These are phyloP conservation scores for Lissocephala sabroskyi DNA, from an alignment of 2,888 invertebrate genomes.

Conservation along the genomic window DNA sequence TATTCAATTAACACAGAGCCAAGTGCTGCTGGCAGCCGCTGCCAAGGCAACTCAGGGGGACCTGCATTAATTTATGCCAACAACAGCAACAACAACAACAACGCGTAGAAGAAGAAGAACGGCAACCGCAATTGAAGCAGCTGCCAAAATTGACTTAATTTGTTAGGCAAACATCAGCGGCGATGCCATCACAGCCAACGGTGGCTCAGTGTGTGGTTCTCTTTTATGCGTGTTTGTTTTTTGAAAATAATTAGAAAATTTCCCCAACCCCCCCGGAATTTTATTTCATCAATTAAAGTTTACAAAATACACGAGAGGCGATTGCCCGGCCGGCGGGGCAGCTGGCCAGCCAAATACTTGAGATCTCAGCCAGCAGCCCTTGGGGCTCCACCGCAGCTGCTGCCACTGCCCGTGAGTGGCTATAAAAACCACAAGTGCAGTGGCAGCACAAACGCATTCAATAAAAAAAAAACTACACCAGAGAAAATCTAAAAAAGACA, in stretches of 20 bases:
- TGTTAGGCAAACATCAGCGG: constrained; percentile 32
- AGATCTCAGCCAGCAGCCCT: background rate
- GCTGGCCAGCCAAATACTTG: background rate
- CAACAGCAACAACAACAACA: constrained; percentile 18
- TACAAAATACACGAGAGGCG: too few relatives aligned
- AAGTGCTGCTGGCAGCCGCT: constrained; percentile 20
- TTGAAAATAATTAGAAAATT: constrained; percentile 1
- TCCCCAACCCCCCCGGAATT: too few relatives aligned
- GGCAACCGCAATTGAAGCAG: constrained; percentile 15
- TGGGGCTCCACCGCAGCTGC: background rate
- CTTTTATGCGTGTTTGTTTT: too few relatives aligned
- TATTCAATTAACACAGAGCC: constrained; percentile 49
- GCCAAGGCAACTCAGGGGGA: constrained; percentile 32
- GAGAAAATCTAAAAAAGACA: constrained; percentile 12
- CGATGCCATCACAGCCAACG: too few relatives aligned
- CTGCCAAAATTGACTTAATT: constrained; percentile 54
- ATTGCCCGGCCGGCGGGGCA: too few relatives aligned
- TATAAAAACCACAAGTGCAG: constrained; percentile 16
- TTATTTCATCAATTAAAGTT: too few relatives aligned
- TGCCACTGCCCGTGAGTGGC: constrained; percentile 11
- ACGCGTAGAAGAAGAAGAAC: background rate
- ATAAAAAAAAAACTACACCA: too few relatives aligned
- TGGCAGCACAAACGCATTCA: too few relatives aligned
- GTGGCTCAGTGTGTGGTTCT: too few relatives aligned
- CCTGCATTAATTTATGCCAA: constrained; percentile 47